A percentile compares a stretch with the other conserved stretches of the same genome.
Conservation (phyloP, 2,797 vertebrate genomes). For the Labeo calbasu region DNA sequence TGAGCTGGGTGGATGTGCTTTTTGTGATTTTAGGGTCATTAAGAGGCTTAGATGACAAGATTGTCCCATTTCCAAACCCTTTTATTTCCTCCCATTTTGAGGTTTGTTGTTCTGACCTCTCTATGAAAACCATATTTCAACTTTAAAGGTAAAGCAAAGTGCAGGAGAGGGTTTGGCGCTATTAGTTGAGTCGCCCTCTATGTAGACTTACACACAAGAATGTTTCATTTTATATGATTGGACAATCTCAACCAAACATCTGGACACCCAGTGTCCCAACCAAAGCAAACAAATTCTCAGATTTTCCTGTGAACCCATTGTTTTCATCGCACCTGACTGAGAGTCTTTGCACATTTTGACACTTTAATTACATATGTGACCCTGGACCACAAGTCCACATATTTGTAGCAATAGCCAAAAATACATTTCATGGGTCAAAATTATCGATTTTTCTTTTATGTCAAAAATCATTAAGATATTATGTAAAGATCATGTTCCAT, state of each 20-base stretch:
- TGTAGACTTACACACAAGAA: background rate
- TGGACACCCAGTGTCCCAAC: slow-evolving; percentile 14
- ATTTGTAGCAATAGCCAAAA: no score
- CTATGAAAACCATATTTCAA: slow-evolving; percentile 36
- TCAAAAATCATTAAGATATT: no score
- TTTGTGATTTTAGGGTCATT: slow-evolving; percentile 32
- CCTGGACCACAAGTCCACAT: no score
- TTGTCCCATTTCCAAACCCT: background rate
- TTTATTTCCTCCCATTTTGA: slow-evolving; percentile 18
- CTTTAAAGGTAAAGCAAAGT: slow-evolving; percentile 17
- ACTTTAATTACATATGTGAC: background rate
- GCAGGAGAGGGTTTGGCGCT: slow-evolving; percentile 3
- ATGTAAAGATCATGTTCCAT: no score
- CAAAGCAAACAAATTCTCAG: slow-evolving; percentile 17
- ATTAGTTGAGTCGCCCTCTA: background rate
- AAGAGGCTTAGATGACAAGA: slow-evolving; percentile 28
- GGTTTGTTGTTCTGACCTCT: slow-evolving; percentile 40
- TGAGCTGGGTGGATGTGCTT: slow-evolving; percentile 34
- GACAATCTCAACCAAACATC: slow-evolving; percentile 34
- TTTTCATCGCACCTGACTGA: slow-evolving; percentile 6
- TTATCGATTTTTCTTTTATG: no score
- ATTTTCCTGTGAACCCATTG: background rate
- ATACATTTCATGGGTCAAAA: no score
- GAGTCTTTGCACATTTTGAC: background rate
- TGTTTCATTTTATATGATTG: slow-evolving; percentile 14